These are phyloP conservation scores for Bombus balteatus DNA, from an alignment of 1,140 invertebrate species.

Conservation along the genomic window DNA sequence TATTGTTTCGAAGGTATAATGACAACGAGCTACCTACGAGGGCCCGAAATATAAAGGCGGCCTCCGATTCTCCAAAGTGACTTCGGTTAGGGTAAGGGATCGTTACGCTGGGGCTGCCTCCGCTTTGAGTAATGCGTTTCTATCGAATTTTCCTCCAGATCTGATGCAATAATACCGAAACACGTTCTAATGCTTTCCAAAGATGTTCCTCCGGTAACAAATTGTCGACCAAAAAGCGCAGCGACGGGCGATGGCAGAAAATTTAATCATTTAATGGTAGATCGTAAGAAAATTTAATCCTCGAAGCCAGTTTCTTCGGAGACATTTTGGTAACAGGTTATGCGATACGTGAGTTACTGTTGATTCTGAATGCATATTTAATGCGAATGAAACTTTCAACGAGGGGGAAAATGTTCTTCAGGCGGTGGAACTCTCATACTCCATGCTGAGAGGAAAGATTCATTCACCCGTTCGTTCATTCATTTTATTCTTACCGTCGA, in stretches of 20 bases:
- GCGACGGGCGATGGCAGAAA: background rate
- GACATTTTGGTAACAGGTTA: background rate
- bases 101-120: constrained; percentile 31
- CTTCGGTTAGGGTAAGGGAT: constrained; percentile 43
- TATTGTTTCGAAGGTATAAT: constrained; percentile 65
- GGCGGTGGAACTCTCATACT: background rate
- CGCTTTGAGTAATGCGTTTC: constrained; percentile 24
- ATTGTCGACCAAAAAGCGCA: background rate
- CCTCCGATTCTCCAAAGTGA: constrained; percentile 40
- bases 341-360: background rate
- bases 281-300: constrained; percentile 4
- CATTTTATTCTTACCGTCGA: background rate
- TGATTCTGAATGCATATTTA: background rate
- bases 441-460: background rate
- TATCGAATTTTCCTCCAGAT: constrained; percentile 41
- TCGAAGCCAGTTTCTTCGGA: background rate
- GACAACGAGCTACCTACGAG: constrained; percentile 48
- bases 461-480: background rate
- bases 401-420: background rate
- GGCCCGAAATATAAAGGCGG: constrained; percentile 39
- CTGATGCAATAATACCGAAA: constrained; percentile 11
- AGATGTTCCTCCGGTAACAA: background rate
- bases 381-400: background rate
- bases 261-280: background rate
- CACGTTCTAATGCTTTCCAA: background rate